phyloP scores from a whole-genome alignment of 2,888 invertebrate species.

The Leucozona laternaria region DNA sequence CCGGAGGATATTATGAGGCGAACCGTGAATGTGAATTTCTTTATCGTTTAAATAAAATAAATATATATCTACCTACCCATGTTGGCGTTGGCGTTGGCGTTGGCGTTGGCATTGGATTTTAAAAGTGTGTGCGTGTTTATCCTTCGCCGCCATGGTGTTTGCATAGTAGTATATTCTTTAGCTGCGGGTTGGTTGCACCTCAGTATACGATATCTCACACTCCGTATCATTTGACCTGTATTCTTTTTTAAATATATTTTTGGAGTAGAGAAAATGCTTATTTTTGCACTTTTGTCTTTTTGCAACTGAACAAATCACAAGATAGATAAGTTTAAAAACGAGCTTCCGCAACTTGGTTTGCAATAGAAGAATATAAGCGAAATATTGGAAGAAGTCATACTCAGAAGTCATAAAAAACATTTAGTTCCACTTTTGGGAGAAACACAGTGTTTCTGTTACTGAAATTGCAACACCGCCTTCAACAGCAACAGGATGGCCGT shows the following conservation, averaged over 20 bases:
- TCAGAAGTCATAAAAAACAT: too few species aligned
- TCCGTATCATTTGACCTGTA: not conserved
- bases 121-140: not conserved
- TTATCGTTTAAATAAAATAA: conserved; percentile 57
- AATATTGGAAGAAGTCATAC: too few species aligned
- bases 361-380: too few species aligned
- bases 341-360: too few species aligned
- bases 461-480: too few species aligned
- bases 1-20: conserved; percentile 14
- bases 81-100: not conserved
- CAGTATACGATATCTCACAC: not conserved
- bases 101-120: conserved; percentile 1
- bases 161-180: conserved; percentile 19
- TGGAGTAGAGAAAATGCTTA: too few species aligned
- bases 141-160: not conserved
- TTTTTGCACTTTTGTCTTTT: too few species aligned
- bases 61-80: not conserved
- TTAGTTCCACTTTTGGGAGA: too few species aligned
- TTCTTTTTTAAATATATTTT: not conserved
- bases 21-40: conserved; percentile 40
- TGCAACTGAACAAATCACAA: too few species aligned
- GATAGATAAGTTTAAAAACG: too few species aligned
- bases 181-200: not conserved
- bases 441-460: too few species aligned
- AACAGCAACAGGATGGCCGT: too few species aligned